Conservation (phyloP, 2,888 invertebrate species). For the Mayetiola destructor region DNA sequence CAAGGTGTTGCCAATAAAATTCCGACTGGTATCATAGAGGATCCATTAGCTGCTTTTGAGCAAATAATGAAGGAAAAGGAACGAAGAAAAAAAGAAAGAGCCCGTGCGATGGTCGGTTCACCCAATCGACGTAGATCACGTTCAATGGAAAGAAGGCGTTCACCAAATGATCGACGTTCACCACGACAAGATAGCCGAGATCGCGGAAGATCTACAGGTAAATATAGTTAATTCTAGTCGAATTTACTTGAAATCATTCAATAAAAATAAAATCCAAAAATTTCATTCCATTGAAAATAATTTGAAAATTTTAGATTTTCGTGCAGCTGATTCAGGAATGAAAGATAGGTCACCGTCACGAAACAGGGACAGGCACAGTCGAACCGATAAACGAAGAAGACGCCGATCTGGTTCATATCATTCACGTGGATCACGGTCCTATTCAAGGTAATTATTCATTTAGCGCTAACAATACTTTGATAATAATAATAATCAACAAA, state of each 20-base stretch:
- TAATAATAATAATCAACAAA: neutral
- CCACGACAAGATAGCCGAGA: conserved; percentile 19
- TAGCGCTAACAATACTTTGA: neutral
- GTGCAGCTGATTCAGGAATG: neutral
- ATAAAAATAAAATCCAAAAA: neutral
- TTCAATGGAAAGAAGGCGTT: conserved; percentile 25
- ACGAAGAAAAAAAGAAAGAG: conserved; percentile 38
- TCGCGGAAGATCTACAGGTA: neutral
- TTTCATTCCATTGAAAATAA: neutral
- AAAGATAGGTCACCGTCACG: neutral
- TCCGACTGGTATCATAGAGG: conserved; percentile 49
- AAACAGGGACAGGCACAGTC: conserved; percentile 18
- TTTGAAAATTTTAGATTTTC: neutral
- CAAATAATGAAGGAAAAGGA: conserved; percentile 72
- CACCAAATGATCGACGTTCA: conserved; percentile 25
- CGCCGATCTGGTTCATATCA: conserved; percentile 16
- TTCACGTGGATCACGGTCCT: conserved; percentile 22
- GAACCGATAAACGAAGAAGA: conserved; percentile 22
- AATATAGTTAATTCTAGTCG: neutral
- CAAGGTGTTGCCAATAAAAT: conserved; percentile 33
- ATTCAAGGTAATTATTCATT: conserved; percentile 19
- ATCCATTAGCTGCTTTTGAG: conserved; percentile 76
- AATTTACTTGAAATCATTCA: neutral
- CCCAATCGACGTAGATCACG: conserved; percentile 36
- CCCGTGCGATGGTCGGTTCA: conserved; percentile 27